Evolutionary conservation across 2,797 vertebrate genomes (phyloP), one percentile per base, ranked within the genome.

Genomic region (Apogon hyalosoma): DNA sequence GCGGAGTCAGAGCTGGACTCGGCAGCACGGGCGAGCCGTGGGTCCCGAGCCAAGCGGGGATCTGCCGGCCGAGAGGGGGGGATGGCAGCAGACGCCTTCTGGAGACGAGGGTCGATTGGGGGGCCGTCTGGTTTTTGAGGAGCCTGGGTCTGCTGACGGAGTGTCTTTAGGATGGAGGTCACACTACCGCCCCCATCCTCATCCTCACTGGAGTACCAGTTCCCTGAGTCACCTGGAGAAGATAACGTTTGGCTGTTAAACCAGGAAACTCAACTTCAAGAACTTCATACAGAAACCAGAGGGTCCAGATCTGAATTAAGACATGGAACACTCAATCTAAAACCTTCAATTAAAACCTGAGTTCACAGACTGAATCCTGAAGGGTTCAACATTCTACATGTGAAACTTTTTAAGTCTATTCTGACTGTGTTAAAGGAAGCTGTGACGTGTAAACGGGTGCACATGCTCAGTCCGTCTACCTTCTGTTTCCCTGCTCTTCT

Each of bases 201-300:
- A 33, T 99, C 97, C 0, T 99, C 97, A 11, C 97, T 99, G 3
- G 97, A 99, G 82, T 99, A 99, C 97, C 97, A 98, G 84, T 96
- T 98, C 6, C 96, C 96, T 0, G 96, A 92, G 71, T 99, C 97
- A 9, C 96, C 97, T 98, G 15, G 1, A 69, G 62, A 51, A 14
- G 19, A 51, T 0, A 2, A 47, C 14, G 42, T 19, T 38, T 36
- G n/a, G 3, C 3, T 33, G 18, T 62, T 51, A 43, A 43, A 14
- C 14, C 13, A n/a, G 14, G 13, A 43, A 43, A n/a, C 41, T 43
- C 13, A 15, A 43, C 41, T 15, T 21, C 19, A 21, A 21, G 19
- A 21, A 21, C 19, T 21, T 36, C 33, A 36, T 36, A 10, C 33
- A 36, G 33, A 36, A 36, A 10, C 9, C 33, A 36, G 33, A 36